Conservation (phyloP, 2,113 vertebrate species). For the Pongo abelii region DNA sequence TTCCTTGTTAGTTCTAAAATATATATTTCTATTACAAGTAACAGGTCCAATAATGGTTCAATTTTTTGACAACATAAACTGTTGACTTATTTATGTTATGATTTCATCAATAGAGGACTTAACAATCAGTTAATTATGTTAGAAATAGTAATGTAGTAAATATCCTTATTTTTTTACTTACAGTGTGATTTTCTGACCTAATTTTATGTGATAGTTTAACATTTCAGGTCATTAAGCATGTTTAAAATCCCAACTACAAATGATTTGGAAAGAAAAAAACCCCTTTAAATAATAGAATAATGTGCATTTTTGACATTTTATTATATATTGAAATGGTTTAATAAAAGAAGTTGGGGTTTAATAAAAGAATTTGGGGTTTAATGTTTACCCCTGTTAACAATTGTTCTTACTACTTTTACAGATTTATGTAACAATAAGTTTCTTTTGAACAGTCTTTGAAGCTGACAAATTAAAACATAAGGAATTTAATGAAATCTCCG, state of each 20-base stretch:
- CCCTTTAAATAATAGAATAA: not conserved
- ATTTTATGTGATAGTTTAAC: not conserved
- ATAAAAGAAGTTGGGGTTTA: not conserved
- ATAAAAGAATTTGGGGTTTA: not conserved
- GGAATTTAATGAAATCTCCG: not conserved
- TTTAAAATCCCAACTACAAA: not conserved
- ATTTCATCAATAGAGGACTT: not conserved
- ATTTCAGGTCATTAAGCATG: not conserved
- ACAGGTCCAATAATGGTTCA: not conserved
- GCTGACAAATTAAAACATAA: not conserved
- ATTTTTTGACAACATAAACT: not conserved
- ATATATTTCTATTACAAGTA: not conserved
- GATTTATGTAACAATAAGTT: not conserved
- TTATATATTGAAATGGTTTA: not conserved
- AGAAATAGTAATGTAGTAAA: not conserved
- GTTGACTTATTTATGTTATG: not conserved
- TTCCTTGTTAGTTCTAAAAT: not conserved
- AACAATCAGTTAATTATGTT: not conserved
- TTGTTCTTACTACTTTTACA: not conserved
- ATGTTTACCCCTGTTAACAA: not conserved
- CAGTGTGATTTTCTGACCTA: not conserved
- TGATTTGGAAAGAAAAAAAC: not conserved
- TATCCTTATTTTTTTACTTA: not conserved
- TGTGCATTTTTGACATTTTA: not conserved
- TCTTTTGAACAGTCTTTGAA: not conserved